Evolutionary conservation across 2,113 vertebrate species (phyloP).

Genomic region (Girardinichthys multiradiatus): DNA sequence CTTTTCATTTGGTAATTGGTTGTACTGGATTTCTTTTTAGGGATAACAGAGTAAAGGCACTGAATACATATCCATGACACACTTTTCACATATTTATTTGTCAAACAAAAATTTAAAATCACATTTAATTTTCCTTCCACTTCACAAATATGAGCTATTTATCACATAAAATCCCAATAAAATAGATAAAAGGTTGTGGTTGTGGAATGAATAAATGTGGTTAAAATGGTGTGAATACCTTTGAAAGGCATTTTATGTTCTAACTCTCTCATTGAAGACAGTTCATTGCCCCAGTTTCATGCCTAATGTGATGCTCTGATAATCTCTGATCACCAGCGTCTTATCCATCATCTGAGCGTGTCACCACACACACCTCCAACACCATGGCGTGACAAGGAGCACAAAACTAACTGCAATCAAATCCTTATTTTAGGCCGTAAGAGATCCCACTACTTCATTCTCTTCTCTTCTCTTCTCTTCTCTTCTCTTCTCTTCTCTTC

Average conservation of each 20-base stretch:
- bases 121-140: too few relatives aligned
- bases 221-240: background rate
- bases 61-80: too few relatives aligned
- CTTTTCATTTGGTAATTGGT: too few relatives aligned
- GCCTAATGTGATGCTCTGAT: conserved; percentile 28
- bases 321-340: conserved; percentile 33
- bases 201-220: background rate
- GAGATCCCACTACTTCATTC: background rate
- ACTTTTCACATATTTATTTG: too few relatives aligned
- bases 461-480: too few relatives aligned
- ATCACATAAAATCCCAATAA: too few relatives aligned
- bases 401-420: conserved; percentile 28
- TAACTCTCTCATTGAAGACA: background rate
- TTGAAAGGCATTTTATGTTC: background rate
- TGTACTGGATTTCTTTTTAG: too few relatives aligned
- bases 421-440: conserved; percentile 11
- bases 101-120: too few relatives aligned
- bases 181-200: background rate
- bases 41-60: too few relatives aligned
- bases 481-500: background rate
- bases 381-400: conserved; percentile 25
- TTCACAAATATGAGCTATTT: too few relatives aligned
- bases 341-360: conserved; percentile 11
- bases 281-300: conserved; percentile 15
- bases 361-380: conserved; percentile 18